Percentiles rank a stretch among this genome's conserved stretches.
These are phyloP conservation scores for Hipparchia semele DNA, from an alignment of 2,888 invertebrate species.

Conservation along the genomic window DNA sequence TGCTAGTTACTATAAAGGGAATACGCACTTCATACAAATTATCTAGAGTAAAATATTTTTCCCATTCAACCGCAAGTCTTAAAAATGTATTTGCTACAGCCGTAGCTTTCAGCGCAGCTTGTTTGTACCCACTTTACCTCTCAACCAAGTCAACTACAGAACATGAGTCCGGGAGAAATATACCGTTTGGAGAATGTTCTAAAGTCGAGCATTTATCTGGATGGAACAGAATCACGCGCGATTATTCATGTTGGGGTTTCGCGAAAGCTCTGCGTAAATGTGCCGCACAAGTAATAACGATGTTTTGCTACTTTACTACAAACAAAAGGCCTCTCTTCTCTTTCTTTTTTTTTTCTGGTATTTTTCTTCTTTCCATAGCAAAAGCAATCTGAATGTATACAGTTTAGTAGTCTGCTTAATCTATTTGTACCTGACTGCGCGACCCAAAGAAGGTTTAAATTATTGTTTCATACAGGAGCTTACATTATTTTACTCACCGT, in stretches of 20 bases:
- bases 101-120: not conserved
- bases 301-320: not conserved
- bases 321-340: no score
- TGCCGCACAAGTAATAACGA: not conserved
- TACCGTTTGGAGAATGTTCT: not conserved
- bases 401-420: no score
- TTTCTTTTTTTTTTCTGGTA: no score
- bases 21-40: not conserved
- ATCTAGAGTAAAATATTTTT: not conserved
- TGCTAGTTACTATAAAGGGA: not conserved
- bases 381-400: no score
- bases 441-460: no score
- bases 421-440: no score
- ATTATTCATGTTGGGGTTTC: conserved; percentile 19
- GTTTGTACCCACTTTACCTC: conserved; percentile 4
- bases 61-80: not conserved
- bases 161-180: not conserved
- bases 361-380: no score
- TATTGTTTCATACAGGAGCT: no score
- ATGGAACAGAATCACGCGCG: conserved; percentile 11
- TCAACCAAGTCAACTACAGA: conserved; percentile 2
- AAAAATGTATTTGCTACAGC: not conserved
- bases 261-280: conserved; percentile 15
- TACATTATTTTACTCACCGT: no score
- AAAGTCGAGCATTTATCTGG: conserved; percentile 19